Base-by-base conservation (phyloP, 2,797 vertebrate genomes). In the Fundulus diaphanus region DNA sequence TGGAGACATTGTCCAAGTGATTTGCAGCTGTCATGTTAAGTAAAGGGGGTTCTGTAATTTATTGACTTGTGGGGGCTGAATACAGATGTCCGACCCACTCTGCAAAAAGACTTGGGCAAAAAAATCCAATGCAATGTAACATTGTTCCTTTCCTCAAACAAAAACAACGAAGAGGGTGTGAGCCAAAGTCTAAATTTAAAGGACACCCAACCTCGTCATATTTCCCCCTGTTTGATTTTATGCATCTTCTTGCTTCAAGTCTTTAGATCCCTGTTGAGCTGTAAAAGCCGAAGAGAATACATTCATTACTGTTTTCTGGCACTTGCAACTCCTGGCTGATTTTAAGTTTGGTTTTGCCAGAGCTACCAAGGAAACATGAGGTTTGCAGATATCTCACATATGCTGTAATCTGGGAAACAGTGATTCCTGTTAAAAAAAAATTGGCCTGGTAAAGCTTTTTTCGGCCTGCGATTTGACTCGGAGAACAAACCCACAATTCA, bases 381-480 rank as follows among this genome's bases (percentile, higher is more conserved):
- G 46, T 33, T 63, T 35, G 72, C 5, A 24, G 52, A 80, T 79
- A 79, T 73, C 74, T 79, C 2, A 11, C 71, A 66, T 46, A 63
- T 76, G 75, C 46, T 68, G 68, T 82, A 67, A 79, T 79, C 63
- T 71, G 54, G 63, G 75, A 46, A 24, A 70, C 65, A 73, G 57
- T 79, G 73, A 51, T 88, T 73, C 44, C 37, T 37, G 76, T 87
- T 78, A 81, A 59, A 83, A 72, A 42, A 73, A 57, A 22, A 75
- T 42, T 77, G 74, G 78, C 12, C 56, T 51, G 63, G 79, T 70
- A 80, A 74, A 81, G 15, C 18, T 35, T 66, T 33, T 35, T 49
- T 37, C n/a, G 33, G 37, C 20, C 29, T 68, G 40, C n/a, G 37
- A 59, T 82, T 20, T 69, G 4, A 13, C 70, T 75, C 16, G 72